phyloP scores from a whole-genome alignment of 1,140 invertebrate genomes.

The Apis florea region DNA sequence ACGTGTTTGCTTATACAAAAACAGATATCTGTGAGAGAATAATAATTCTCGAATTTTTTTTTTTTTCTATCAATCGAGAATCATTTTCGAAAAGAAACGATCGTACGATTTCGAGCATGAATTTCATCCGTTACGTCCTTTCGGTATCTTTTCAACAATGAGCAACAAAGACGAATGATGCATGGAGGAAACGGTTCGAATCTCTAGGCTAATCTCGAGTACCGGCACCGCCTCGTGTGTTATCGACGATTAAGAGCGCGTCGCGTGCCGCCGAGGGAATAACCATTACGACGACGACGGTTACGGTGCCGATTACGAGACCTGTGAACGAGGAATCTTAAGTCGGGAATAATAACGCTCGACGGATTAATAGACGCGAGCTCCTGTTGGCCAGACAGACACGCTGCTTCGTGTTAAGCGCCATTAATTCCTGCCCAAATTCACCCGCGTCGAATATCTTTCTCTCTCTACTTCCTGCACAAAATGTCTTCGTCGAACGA shows the following conservation, averaged over 20 bases:
- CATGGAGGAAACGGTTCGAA: neutral
- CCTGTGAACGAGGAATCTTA: conserved; percentile 50
- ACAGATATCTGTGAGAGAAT: too few species aligned
- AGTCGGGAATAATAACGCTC: conserved; percentile 23
- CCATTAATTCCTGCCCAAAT: conserved; percentile 19
- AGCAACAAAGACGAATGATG: neutral
- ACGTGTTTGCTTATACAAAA: too few species aligned
- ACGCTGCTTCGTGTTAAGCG: conserved; percentile 1
- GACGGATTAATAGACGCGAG: conserved; percentile 28
- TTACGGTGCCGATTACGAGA: conserved; percentile 56
- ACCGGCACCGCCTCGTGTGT: conserved; percentile 28
- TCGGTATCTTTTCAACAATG: neutral
- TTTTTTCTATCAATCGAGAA: too few species aligned
- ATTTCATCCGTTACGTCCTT: too few species aligned
- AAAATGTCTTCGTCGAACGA: neutral
- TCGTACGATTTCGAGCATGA: too few species aligned
- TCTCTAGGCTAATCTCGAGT: conserved; percentile 10
- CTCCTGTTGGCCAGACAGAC: conserved; percentile 29
- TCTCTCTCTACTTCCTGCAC: neutral
- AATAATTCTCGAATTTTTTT: too few species aligned
- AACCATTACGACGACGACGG: conserved; percentile 57
- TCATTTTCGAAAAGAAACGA: too few species aligned
- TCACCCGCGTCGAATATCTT: neutral
- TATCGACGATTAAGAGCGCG: conserved; percentile 58
- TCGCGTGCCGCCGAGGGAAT: conserved; percentile 45